Evolutionary conservation across 2,113 vertebrate genomes (phyloP).

Genomic region (Poicephalus meyeri): DNA sequence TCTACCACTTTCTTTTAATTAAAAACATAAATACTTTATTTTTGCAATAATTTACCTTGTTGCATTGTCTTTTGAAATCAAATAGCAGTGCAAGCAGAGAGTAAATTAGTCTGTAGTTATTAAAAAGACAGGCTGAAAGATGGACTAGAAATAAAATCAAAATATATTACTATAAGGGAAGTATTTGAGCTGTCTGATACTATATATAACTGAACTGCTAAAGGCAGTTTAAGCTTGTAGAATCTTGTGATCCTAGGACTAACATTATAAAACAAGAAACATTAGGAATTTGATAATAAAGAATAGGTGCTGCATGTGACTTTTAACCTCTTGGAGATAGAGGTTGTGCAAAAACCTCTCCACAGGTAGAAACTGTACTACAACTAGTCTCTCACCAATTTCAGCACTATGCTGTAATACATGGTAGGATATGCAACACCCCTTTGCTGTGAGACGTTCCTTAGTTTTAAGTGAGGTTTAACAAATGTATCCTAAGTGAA

Average conservation of each 20-base stretch:
- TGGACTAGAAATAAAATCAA: constrained; percentile 4
- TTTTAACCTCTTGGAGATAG: background rate
- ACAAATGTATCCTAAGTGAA: background rate
- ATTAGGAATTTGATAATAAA: background rate
- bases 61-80: background rate
- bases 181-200: background rate
- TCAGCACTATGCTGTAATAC: background rate
- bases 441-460: background rate
- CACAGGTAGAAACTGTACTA: background rate
- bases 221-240: background rate
- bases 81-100: background rate
- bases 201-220: background rate
- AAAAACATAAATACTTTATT: background rate
- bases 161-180: background rate
- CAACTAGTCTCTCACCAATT: background rate
- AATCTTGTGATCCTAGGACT: background rate
- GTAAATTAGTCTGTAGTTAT: background rate
- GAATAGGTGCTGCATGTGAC: background rate
- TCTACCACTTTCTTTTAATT: background rate
- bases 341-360: background rate
- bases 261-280: background rate
- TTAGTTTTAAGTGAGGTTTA: background rate
- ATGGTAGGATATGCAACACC: rapidly evolving
- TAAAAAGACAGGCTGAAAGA: constrained; percentile 19
- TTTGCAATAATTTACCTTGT: background rate